Evolutionary conservation across 37 sponge, comb jelly and placozoan species (phyloP).

Genomic region (Spongia lamella): DNA sequence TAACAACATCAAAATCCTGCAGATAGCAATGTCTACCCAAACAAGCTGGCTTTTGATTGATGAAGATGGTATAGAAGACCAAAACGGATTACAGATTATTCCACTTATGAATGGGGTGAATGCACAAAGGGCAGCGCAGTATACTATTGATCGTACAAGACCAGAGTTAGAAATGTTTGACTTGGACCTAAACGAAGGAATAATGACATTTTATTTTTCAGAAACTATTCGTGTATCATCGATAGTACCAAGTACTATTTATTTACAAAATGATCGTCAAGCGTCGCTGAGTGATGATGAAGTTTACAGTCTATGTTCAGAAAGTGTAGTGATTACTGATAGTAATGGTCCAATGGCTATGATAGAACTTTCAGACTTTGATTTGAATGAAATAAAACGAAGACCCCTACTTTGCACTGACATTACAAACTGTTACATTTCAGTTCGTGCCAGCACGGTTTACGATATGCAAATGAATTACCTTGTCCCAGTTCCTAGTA

Average conservation of each 20-base stretch:
- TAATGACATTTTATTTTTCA: constrained; percentile 68
- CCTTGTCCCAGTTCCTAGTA: constrained; percentile 66
- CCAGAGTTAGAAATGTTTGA: constrained; percentile 66
- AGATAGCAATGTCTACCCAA: constrained; percentile 64
- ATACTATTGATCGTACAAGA: constrained; percentile 79
- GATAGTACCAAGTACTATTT: constrained; percentile 59
- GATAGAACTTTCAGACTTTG: constrained; percentile 48
- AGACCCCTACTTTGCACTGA: constrained; percentile 60
- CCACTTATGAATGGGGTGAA: constrained; percentile 76
- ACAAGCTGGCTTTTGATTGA: constrained; percentile 82
- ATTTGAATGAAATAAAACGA: constrained; percentile 78
- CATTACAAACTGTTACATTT: constrained; percentile 54
- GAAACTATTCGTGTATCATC: constrained; percentile 75
- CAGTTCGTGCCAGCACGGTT: constrained; percentile 71
- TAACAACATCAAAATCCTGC: constrained; percentile 72
- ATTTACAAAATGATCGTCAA: constrained; percentile 46
- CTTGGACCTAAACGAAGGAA: constrained; percentile 68
- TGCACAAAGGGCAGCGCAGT: constrained; percentile 55
- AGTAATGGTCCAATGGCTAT: constrained; percentile 38
- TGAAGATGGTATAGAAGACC: constrained; percentile 59
- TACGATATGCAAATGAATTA: constrained; percentile 85
- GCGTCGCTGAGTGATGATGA: constrained; percentile 17
- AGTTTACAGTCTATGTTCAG: constrained; percentile 24
- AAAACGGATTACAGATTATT: constrained; percentile 55
- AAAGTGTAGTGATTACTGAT: constrained; percentile 18